Evolutionary conservation across 2,888 invertebrate species (phyloP).

Genomic region (Hedychridium roseum): DNA sequence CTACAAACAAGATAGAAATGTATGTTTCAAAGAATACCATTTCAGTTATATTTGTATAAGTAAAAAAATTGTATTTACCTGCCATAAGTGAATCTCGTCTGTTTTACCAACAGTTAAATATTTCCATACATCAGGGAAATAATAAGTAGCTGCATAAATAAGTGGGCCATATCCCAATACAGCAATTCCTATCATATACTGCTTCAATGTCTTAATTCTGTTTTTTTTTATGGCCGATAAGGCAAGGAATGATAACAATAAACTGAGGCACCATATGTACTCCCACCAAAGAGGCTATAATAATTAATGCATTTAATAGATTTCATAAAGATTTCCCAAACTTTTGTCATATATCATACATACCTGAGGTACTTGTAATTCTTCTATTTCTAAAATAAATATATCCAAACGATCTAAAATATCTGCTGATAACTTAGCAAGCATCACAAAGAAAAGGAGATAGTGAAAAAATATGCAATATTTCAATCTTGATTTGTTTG

Average conservation of each 20-base stretch:
- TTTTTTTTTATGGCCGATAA: slow-evolving; percentile 87
- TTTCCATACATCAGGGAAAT: slow-evolving; percentile 83
- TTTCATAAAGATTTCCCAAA: not conserved
- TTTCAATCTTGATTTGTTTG: slow-evolving; percentile 95
- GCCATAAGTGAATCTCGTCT: slow-evolving; percentile 80
- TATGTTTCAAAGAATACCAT: not conserved
- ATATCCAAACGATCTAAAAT: slow-evolving; percentile 92
- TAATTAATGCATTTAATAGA: slow-evolving; percentile 9
- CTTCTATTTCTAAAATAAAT: slow-evolving; percentile 93
- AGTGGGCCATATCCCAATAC: slow-evolving; percentile 84
- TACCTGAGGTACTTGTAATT: slow-evolving; percentile 87
- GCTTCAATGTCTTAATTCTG: slow-evolving; percentile 77
- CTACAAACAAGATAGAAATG: slow-evolving; percentile 66
- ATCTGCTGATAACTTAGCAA: slow-evolving; percentile 90
- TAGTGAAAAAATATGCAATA: slow-evolving; percentile 95
- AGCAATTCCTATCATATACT: slow-evolving; percentile 82
- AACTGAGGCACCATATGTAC: slow-evolving; percentile 89
- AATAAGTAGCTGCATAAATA: slow-evolving; percentile 81
- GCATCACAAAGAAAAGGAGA: slow-evolving; percentile 86
- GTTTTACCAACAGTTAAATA: slow-evolving; percentile 77
- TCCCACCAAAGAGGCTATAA: slow-evolving; percentile 90
- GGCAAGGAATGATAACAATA: slow-evolving; percentile 84
- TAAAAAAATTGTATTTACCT: slow-evolving; percentile 66
- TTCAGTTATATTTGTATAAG: not conserved
- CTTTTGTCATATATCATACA: slow-evolving; percentile 13